A percentile compares a stretch with the other conserved stretches of the same genome.
Conservation (phyloP, 2,113 vertebrate species). For the Deroptyus accipitrinus region DNA sequence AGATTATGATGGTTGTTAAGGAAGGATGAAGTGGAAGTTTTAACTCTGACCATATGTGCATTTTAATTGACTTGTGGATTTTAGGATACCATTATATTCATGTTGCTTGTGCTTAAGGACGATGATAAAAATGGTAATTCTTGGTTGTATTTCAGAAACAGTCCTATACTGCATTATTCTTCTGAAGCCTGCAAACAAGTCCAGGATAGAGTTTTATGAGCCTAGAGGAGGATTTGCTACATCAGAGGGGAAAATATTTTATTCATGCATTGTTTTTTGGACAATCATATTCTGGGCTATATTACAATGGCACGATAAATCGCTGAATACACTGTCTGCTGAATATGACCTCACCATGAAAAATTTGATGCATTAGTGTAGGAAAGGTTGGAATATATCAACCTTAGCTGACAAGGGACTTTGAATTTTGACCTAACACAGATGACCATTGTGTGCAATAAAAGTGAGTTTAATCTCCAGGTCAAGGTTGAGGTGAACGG, state of each 20-base stretch:
- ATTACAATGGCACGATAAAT: constrained; percentile 77
- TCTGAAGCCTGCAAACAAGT: constrained; percentile 41
- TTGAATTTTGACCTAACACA: constrained; percentile 81
- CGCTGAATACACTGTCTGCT: constrained; percentile 80
- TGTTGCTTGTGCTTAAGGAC: not conserved
- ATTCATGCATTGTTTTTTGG: constrained; percentile 73
- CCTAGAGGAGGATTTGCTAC: constrained; percentile 29
- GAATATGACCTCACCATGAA: constrained; percentile 82
- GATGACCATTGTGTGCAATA: constrained; percentile 80
- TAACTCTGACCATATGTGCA: constrained; percentile 48
- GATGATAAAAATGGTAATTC: constrained; percentile 44
- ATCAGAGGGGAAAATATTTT: constrained; percentile 68
- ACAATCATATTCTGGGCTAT: constrained; percentile 69
- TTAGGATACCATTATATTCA: not conserved
- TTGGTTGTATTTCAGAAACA: constrained; percentile 7
- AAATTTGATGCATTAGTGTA: constrained; percentile 81
- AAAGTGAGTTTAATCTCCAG: constrained; percentile 82
- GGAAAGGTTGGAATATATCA: constrained; percentile 84
- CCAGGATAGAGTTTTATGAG: constrained; percentile 17
- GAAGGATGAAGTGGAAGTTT: constrained; percentile 44
- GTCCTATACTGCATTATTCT: constrained; percentile 5
- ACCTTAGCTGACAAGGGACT: constrained; percentile 82
- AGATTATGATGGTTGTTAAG: constrained; percentile 23
- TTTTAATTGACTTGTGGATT: constrained; percentile 41
- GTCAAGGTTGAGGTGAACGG: constrained; percentile 77